Percentiles rank a stretch among this genome's conserved stretches.
Evolutionary conservation across 23 tunicate species (phyloP).

Genomic region (Ciona savignyi): DNA sequence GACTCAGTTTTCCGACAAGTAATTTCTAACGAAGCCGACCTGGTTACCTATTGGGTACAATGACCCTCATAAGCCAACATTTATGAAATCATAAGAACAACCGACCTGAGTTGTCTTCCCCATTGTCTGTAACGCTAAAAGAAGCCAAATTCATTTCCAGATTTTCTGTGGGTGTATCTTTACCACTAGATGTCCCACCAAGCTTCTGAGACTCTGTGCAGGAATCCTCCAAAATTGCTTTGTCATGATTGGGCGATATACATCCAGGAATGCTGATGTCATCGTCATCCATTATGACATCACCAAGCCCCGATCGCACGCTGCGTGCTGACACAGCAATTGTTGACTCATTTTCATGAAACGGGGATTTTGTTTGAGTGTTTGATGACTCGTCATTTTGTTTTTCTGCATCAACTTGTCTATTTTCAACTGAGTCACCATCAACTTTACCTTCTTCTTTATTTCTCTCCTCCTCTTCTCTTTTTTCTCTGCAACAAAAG

Average conservation of each 20-base stretch:
- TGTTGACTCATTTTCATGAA: background rate
- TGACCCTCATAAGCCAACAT: too few relatives aligned
- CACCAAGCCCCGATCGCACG: constrained; percentile 43
- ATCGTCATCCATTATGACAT: constrained; percentile 24
- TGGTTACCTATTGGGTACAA: too few relatives aligned
- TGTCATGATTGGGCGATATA: too few relatives aligned
- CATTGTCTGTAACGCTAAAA: background rate
- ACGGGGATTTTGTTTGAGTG: background rate
- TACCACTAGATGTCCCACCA: background rate
- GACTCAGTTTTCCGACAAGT: too few relatives aligned
- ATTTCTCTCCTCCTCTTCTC: background rate
- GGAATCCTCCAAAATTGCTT: constrained; percentile 16
- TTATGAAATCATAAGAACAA: background rate
- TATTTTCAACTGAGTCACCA: background rate
- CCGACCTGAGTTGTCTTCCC: background rate
- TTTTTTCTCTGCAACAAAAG: background rate
- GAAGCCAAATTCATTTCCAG: background rate
- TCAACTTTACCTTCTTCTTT: background rate
- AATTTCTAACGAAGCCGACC: too few relatives aligned
- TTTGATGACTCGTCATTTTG: background rate
- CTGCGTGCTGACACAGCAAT: constrained; percentile 4
- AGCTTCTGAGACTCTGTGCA: constrained; percentile 14
- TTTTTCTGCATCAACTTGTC: background rate
- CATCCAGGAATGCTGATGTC: constrained; percentile 23
- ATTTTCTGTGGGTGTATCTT: background rate